These are phyloP conservation scores for Eulemur rufifrons DNA, from an alignment of 2,113 vertebrate genomes.

Conservation along the genomic window DNA sequence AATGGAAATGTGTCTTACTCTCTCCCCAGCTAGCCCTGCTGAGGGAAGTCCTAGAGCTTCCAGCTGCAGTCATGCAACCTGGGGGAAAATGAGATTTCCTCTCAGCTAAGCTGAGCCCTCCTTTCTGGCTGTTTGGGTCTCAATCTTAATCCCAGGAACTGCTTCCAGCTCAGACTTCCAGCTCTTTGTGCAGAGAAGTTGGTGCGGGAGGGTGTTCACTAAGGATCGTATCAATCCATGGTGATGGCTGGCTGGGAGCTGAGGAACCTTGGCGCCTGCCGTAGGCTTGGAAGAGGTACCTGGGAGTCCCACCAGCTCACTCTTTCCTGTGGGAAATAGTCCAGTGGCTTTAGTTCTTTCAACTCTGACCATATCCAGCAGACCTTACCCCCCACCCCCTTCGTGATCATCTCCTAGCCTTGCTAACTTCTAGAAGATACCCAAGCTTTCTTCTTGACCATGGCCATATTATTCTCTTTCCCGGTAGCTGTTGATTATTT, in stretches of 20 bases:
- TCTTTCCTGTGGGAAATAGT: background rate
- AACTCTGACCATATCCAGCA: background rate
- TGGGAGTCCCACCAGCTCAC: background rate
- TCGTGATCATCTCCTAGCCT: background rate
- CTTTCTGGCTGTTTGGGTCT: background rate
- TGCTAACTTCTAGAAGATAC: background rate
- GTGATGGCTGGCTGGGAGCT: background rate
- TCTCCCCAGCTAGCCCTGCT: background rate
- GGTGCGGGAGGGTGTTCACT: background rate
- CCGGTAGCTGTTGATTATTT: background rate
- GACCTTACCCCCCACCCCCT: background rate
- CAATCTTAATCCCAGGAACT: background rate
- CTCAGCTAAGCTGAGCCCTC: background rate
- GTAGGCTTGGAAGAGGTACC: background rate
- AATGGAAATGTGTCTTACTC: background rate
- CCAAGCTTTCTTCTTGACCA: background rate
- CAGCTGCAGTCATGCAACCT: background rate
- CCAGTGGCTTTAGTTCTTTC: background rate
- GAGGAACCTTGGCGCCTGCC: background rate
- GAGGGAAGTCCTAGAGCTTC: background rate
- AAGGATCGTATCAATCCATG: rapidly evolving
- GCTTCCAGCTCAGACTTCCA: background rate
- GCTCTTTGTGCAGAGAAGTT: background rate
- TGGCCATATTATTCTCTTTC: background rate
- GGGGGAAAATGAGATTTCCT: background rate